phyloP scores from a whole-genome alignment of 2,888 invertebrate species.

The Leptinotarsa haldemani region DNA sequence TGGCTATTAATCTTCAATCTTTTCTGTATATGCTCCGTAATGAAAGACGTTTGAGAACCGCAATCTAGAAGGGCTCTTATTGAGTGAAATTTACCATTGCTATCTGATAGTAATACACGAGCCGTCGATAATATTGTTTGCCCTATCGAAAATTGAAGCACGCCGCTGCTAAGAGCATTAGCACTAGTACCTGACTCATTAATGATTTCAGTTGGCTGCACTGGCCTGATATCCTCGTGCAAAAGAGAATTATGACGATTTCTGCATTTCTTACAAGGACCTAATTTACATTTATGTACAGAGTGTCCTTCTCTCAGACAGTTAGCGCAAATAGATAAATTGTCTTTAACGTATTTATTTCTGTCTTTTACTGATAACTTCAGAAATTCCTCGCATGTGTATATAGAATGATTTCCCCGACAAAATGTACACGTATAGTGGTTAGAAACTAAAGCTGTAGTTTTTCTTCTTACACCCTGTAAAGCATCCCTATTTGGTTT shows the following conservation, averaged over 20 bases:
- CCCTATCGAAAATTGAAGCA: not conserved
- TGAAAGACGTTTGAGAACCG: conserved; percentile 30
- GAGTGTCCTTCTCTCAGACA: conserved; percentile 24
- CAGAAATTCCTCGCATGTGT: conserved; percentile 23
- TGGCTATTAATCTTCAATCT: conserved; percentile 6
- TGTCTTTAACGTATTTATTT: conserved; percentile 21
- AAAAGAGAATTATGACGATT: conserved; percentile 2
- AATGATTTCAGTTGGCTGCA: not conserved
- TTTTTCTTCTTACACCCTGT: conserved; percentile 3
- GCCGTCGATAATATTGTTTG: conserved; percentile 17
- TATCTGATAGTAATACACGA: conserved; percentile 21
- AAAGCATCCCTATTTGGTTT: conserved; percentile 11
- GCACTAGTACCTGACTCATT: not conserved
- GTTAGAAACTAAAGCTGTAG: conserved; percentile 4
- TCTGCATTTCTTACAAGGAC: conserved; percentile 17
- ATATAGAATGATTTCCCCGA: conserved; percentile 22
- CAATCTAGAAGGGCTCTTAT: conserved; percentile 28
- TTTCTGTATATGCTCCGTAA: conserved; percentile 15
- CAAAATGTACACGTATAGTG: conserved; percentile 24
- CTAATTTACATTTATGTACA: conserved; percentile 21
- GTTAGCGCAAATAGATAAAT: conserved; percentile 22
- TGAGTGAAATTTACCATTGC: conserved; percentile 2
- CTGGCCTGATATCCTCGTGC: not conserved
- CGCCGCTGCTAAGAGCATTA: conserved; percentile 9
- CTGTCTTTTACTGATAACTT: not conserved